phyloP scores from a whole-genome alignment of 37 sponge, comb jelly and placozoan species.

The Aplysina aerophoba region DNA sequence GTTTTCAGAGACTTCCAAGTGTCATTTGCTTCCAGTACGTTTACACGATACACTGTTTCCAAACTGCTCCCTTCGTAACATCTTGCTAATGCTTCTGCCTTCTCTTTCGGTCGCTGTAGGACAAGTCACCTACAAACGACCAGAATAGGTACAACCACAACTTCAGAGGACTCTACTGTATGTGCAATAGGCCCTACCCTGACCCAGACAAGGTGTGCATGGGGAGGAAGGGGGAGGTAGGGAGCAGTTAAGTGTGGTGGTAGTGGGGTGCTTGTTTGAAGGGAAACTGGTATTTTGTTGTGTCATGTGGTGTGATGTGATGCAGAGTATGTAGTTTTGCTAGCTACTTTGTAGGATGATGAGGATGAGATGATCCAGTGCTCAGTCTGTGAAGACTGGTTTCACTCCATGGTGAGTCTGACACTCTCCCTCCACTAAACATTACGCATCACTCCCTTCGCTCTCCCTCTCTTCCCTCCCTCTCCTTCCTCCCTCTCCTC shows the following conservation, averaged over 20 bases:
- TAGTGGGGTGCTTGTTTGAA: too few species aligned
- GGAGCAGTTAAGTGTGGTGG: not conserved
- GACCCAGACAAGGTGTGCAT: conserved; percentile 59
- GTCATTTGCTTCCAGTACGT: conserved; percentile 74
- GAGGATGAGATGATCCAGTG: conserved; percentile 95
- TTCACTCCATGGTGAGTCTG: conserved; percentile 78
- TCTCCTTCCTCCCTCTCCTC: too few species aligned
- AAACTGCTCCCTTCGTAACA: not conserved
- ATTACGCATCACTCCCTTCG: too few species aligned
- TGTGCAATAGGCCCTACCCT: conserved; percentile 90
- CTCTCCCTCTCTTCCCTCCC: too few species aligned
- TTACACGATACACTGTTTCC: not conserved
- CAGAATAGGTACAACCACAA: conserved; percentile 90
- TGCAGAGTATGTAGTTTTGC: too few species aligned
- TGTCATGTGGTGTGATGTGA: too few species aligned
- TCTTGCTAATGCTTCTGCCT: not conserved
- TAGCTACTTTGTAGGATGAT: conserved; percentile 69
- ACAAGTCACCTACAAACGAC: conserved; percentile 62
- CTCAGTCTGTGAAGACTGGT: conserved; percentile 98
- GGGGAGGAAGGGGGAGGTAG: not conserved
- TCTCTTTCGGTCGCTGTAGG: conserved; percentile 32
- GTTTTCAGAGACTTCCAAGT: conserved; percentile 55
- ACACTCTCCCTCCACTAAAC: too few species aligned
- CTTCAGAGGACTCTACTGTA: conserved; percentile 92
- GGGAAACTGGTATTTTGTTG: too few species aligned